Evolutionary conservation across 1,140 invertebrate genomes (phyloP).

Genomic region (Chrysopa pallens): DNA sequence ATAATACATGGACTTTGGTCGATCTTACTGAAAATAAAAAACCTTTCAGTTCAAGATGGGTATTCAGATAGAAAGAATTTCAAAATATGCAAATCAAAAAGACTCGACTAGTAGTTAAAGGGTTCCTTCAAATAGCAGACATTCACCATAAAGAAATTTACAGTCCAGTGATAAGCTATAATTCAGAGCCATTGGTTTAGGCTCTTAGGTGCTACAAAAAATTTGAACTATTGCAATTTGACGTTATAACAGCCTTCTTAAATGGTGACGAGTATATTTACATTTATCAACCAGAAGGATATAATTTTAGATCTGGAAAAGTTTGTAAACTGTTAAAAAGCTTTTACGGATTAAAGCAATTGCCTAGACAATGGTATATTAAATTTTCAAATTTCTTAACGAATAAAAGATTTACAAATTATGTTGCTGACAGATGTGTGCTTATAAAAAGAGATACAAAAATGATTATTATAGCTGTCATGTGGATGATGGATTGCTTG

Average conservation of each 20-base stretch:
- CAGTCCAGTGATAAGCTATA: too few species aligned
- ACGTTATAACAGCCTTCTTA: conserved; percentile 16
- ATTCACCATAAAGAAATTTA: too few species aligned
- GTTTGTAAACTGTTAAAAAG: conserved; percentile 1
- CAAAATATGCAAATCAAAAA: too few species aligned
- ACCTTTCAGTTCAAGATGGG: too few species aligned
- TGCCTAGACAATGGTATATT: not conserved
- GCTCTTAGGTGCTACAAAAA: too few species aligned
- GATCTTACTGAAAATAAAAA: too few species aligned
- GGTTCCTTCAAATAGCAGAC: too few species aligned
- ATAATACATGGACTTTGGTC: too few species aligned
- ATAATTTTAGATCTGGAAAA: conserved; percentile 6
- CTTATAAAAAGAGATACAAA: not conserved
- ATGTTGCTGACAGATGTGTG: not conserved
- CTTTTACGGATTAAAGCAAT: conserved; percentile 1
- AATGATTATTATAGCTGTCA: conserved; percentile 8
- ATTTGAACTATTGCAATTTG: conserved; percentile 3
- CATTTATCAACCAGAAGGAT: conserved; percentile 11
- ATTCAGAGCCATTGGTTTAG: too few species aligned
- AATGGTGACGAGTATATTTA: conserved; percentile 13
- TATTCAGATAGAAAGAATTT: too few species aligned
- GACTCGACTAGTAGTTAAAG: too few species aligned
- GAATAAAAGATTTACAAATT: not conserved
- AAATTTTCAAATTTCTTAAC: not conserved
- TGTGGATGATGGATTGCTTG: conserved; percentile 11